Base-by-base conservation (phyloP, 2,888 invertebrate species). In the Eupithecia inturbata region DNA sequence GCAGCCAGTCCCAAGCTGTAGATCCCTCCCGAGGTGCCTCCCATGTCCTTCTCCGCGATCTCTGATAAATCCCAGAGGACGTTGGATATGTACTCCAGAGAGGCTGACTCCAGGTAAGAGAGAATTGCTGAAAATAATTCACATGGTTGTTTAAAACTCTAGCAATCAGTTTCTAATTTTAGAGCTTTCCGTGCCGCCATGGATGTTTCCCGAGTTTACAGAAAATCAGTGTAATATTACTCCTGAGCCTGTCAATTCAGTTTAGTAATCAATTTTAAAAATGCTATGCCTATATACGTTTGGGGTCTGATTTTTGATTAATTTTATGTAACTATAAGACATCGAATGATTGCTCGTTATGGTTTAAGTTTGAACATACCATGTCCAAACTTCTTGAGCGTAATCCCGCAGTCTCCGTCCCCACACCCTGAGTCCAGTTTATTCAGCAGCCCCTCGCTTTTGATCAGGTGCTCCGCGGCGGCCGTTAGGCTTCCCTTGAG, bases 11-110 rank as follows among this genome's bases (percentile, higher is more conserved):
- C 95, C 76, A 98, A 92, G 76, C 97, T 96, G 91, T 97, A 98
- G 64, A 98, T 93, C 1, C 96, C 97, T 0, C 98, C 98, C 0
- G 97, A 96, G 0, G 97, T 96, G 0, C 98, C 97, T 0, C 97
- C 97, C 96, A 97, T 97, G 67, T 94, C 92, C 26, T 95, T 95
- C 85, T 97, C 97, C 0, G 96, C 96, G 9, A 96, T 92, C 78
- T 95, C 95, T 0, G 96, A 95, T 39, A 96, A 82, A 68, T 94
- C 90, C 85, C 91, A 90, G 31, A 96, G 80, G 12, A 95, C 87
- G 19, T 87, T 88, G 0, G 93, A 91, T 0, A 95, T 94, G 79
- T 92, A 85, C 71, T 92, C 82, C 73, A 91, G 45, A 0, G 88
- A 85, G 0, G 90, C 86, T 1, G 82, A 83, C 75, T 88, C 84